These are phyloP conservation scores for Saguinus midas DNA, from an alignment of 2,113 vertebrate species.

Conservation along the genomic window DNA sequence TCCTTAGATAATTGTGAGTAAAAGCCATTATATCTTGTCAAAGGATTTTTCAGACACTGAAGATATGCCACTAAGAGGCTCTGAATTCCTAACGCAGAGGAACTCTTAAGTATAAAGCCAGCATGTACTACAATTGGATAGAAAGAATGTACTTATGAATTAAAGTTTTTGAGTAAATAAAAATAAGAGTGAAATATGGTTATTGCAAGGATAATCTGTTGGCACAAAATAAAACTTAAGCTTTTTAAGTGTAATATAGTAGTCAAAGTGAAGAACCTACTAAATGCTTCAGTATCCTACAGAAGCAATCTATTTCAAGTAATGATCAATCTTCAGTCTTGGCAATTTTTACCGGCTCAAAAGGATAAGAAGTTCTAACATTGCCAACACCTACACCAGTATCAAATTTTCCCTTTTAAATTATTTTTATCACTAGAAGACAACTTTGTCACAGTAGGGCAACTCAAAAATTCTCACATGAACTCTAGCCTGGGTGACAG, in stretches of 20 bases:
- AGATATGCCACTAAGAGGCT: neutral
- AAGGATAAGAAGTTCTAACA: neutral
- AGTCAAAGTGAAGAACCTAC: neutral
- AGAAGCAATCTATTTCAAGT: neutral
- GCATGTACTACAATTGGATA: neutral
- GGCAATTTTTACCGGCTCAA: neutral
- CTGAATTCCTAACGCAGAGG: neutral
- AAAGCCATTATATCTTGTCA: neutral
- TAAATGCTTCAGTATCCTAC: neutral
- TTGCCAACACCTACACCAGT: fast-evolving
- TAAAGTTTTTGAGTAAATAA: neutral
- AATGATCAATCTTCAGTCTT: neutral
- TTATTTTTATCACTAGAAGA: neutral
- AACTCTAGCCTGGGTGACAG: too few species aligned
- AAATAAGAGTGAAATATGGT: neutral
- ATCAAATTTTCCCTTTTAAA: neutral
- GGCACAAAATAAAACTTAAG: neutral
- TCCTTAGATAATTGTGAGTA: neutral
- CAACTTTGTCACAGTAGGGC: neutral
- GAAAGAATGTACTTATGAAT: neutral
- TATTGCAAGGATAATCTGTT: neutral
- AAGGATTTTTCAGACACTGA: neutral
- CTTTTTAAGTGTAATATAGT: neutral
- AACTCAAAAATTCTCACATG: neutral
- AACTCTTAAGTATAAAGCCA: neutral